Conservation (phyloP, 2,797 vertebrate species). For the Benthosema pterotum region DNA sequence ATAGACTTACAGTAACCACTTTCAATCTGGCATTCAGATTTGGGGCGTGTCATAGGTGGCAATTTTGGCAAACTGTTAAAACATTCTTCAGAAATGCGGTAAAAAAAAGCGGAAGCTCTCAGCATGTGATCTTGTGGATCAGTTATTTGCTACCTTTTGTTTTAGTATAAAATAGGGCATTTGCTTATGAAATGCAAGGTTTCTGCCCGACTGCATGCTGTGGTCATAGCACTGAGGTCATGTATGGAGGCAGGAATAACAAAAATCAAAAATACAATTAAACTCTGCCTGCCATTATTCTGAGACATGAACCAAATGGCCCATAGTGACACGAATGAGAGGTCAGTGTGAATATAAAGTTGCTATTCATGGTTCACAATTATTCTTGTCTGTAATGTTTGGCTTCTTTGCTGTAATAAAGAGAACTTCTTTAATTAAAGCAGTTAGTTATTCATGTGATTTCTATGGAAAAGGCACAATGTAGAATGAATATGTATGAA, state of each 20-base stretch:
- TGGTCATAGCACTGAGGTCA: neutral
- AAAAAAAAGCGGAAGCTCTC: too few species aligned
- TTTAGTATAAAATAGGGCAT: neutral
- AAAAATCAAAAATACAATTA: too few species aligned
- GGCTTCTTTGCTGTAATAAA: conserved; percentile 82
- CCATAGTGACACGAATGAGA: conserved; percentile 46
- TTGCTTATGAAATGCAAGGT: neutral
- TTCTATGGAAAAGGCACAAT: conserved; percentile 21
- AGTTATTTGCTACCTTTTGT: too few species aligned
- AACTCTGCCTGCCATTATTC: neutral
- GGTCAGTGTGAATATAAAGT: conserved; percentile 55
- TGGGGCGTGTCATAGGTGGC: too few species aligned
- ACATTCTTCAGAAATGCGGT: too few species aligned
- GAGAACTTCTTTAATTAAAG: conserved; percentile 71
- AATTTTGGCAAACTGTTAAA: too few species aligned
- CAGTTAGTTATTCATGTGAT: neutral
- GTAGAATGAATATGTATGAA: too few species aligned
- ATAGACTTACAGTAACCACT: too few species aligned
- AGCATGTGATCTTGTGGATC: too few species aligned
- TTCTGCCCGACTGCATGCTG: neutral
- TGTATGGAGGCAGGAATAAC: neutral
- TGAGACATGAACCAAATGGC: conserved; percentile 37
- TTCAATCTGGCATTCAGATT: too few species aligned
- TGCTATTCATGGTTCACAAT: conserved; percentile 68
- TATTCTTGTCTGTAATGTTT: conserved; percentile 80